These are phyloP conservation scores for Mythimna impura DNA, from an alignment of 2,888 invertebrate species.

Conservation along the genomic window DNA sequence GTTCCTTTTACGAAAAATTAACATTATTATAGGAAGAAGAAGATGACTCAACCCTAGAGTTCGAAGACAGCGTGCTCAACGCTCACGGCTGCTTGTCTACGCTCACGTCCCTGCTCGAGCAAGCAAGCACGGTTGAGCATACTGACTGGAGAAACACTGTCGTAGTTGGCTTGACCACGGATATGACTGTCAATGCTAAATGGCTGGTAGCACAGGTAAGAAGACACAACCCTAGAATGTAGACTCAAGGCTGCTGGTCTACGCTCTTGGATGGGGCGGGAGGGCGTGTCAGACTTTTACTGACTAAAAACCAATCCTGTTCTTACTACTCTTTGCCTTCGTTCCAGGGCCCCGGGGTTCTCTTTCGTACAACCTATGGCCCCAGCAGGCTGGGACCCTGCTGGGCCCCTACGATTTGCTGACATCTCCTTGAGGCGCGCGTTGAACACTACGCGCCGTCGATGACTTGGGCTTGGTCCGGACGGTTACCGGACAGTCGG, in stretches of 20 bases:
- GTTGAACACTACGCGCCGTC: too few relatives aligned
- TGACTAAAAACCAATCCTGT: too few relatives aligned
- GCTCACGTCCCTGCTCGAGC: conserved; percentile 71
- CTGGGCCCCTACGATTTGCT: too few relatives aligned
- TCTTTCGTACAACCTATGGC: too few relatives aligned
- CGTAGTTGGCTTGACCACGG: conserved; percentile 37
- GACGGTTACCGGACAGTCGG: too few relatives aligned
- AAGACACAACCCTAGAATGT: conserved; percentile 55
- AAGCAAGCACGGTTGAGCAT: conserved; percentile 58
- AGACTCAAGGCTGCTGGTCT: conserved; percentile 70
- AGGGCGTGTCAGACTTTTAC: too few relatives aligned
- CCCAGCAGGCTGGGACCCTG: too few relatives aligned
- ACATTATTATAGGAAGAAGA: conserved; percentile 65
- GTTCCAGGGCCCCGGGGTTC: too few relatives aligned
- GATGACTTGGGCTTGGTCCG: too few relatives aligned
- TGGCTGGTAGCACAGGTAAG: conserved; percentile 79
- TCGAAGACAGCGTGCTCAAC: conserved; percentile 74
- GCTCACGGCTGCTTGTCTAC: conserved; percentile 72
- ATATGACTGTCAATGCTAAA: conserved; percentile 59
- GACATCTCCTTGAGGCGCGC: too few relatives aligned
- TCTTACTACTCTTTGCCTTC: too few relatives aligned
- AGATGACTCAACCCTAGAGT: conserved; percentile 65
- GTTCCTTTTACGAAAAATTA: not conserved
- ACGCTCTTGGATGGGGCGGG: conserved; percentile 55
- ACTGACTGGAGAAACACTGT: conserved; percentile 59